A percentile compares a stretch with the other conserved stretches of the same genome.
These are phyloP conservation scores for Cyanoramphus novaezelandiae DNA, from an alignment of 2,113 vertebrate species.

Conservation along the genomic window DNA sequence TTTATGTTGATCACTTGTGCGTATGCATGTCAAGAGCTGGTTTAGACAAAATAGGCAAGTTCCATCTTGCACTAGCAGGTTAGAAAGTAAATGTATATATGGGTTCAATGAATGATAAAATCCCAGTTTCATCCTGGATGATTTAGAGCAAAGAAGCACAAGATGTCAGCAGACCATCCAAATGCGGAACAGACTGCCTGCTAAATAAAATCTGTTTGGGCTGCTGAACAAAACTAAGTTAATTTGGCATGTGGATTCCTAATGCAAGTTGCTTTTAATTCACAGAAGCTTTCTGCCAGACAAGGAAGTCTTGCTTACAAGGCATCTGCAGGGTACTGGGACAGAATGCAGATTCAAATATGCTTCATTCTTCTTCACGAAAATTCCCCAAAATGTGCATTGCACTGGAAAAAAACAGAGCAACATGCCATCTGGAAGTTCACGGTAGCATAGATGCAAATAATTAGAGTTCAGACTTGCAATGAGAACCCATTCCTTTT, in stretches of 20 bases:
- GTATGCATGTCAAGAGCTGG: background rate
- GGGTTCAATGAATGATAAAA: background rate
- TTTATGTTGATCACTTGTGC: background rate
- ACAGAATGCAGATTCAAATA: constrained; percentile 16
- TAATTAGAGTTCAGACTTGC: constrained; percentile 27
- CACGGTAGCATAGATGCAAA: background rate
- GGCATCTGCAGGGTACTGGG: background rate
- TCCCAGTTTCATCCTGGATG: background rate
- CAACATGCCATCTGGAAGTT: constrained; percentile 40
- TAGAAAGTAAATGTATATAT: background rate
- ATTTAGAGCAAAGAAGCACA: background rate
- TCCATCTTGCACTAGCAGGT: background rate
- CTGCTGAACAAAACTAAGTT: background rate
- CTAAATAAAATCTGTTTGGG: constrained; percentile 38
- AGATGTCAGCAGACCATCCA: constrained; percentile 12
- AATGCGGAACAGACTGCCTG: constrained; percentile 18
- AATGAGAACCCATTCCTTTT: background rate
- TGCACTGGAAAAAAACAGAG: background rate
- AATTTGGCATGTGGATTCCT: constrained; percentile 45
- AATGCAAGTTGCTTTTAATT: constrained; percentile 36
- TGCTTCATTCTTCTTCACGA: background rate
- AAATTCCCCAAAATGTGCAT: background rate
- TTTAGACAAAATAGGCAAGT: background rate
- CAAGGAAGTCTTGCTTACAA: constrained; percentile 25
- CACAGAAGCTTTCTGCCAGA: background rate